Conservation (phyloP, 2,113 vertebrate genomes). For the Nicator chloris region DNA sequence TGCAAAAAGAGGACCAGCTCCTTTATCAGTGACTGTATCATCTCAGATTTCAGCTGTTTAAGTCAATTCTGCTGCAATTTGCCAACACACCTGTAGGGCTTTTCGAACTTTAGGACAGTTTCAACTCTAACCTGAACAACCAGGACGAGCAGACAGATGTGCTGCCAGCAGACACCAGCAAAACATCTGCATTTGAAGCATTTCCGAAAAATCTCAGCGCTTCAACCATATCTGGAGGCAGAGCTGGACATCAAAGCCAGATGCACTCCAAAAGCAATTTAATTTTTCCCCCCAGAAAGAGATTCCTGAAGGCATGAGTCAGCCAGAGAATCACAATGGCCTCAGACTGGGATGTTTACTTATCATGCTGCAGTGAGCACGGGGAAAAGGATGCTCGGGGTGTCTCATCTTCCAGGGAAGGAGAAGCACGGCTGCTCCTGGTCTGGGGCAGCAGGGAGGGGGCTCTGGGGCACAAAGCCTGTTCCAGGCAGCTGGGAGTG, state of each 20-base stretch:
- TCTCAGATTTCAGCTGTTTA: background rate
- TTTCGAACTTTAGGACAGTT: background rate
- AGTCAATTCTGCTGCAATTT: background rate
- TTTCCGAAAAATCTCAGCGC: background rate
- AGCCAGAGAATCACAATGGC: slow-evolving; percentile 31
- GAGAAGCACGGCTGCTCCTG: background rate
- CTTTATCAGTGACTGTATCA: background rate
- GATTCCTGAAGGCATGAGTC: slow-evolving; percentile 49
- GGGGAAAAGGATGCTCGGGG: background rate
- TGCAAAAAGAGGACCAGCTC: background rate
- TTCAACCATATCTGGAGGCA: background rate
- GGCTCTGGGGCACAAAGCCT: background rate
- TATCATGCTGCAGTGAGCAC: background rate
- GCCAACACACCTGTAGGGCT: background rate
- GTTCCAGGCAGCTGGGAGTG: background rate
- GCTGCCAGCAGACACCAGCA: background rate
- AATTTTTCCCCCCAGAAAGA: background rate
- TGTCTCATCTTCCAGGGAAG: background rate
- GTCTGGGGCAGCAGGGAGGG: background rate
- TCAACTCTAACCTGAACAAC: background rate
- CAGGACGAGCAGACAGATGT: background rate
- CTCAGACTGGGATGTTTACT: slow-evolving; percentile 48
- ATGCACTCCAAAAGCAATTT: slow-evolving; percentile 33
- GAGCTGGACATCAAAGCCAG: slow-evolving; percentile 25
- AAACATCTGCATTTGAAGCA: background rate